Base-by-base conservation (phyloP, 2,113 vertebrate genomes). In the Puffinus mauretanicus region DNA sequence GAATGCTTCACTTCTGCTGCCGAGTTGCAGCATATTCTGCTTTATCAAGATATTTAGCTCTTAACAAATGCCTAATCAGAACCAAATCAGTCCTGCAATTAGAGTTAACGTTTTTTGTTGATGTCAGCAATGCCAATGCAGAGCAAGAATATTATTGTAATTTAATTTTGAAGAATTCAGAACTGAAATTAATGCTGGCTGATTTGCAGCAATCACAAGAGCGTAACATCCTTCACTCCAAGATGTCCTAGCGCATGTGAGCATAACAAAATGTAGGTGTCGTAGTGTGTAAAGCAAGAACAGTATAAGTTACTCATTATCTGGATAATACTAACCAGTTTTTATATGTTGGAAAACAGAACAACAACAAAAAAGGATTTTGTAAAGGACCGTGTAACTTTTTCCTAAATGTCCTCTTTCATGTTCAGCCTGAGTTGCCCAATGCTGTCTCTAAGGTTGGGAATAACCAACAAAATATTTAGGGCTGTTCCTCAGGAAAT, bases 41-140 rank as follows among this genome's bases (percentile, higher is more conserved):
- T 95, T 82, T 82, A 90, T 94, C 49, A 65, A 78, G 66, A 70
- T 27, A 85, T 47, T 94, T 86, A 80, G n/a, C 44, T 89, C 10
- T 40, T 72, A 93, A 76, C 51, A 88, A 96, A 96, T 82, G 34
- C 34, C 46, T 92, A 96, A 97, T 82, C 80, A 96, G 90, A 67
- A 61, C 18, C 80, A 90, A 85, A 96, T 86, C 32, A 67, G 88
- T 65, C 84, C 36, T 71, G 36, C 82, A 95, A 54, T 40, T 40
- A 40, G 40, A 40, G 40, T 94, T 82, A 79, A 60, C 55, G 72
- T 17, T 14, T 88, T 94, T 73, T 85, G 26, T 65, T 94, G 44
- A 82, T 76, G 66, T 88, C 36, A 44, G 21, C 29, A 78, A 27
- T 62, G 65, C 52, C 89, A 90, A 27, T 57, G 86, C 30, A 75